A percentile compares a stretch with the other conserved stretches of the same genome.
phyloP scores from a whole-genome alignment of 2,113 vertebrate species.

The Origma solitaria region DNA sequence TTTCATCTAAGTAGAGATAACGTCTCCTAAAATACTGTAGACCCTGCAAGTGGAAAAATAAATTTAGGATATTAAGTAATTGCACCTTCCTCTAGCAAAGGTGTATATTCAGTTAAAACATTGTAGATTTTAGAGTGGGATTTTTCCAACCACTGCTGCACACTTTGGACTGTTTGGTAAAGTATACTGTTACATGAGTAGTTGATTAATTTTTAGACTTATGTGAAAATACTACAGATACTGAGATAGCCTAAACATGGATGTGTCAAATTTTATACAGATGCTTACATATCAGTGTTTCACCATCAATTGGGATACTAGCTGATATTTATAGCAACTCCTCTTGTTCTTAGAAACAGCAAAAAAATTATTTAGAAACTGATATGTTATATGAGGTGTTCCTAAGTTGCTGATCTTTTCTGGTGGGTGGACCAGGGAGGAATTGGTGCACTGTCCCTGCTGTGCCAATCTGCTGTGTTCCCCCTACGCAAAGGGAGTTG shows the following conservation, averaged over 20 bases:
- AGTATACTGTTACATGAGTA: background rate
- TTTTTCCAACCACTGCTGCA: background rate
- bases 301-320: background rate
- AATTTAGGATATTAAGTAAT: background rate
- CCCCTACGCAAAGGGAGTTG: rapidly evolving
- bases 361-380: background rate
- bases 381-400: background rate
- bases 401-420: background rate
- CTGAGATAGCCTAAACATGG: background rate
- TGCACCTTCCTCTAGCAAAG: background rate
- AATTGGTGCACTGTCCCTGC: background rate
- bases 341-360: background rate
- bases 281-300: background rate
- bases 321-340: background rate
- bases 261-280: background rate
- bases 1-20: background rate
- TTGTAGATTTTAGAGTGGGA: background rate
- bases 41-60: background rate
- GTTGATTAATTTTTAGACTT: background rate
- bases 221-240: background rate
- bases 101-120: background rate
- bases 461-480: rapidly evolving
- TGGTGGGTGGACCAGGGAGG: background rate
- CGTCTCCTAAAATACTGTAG: background rate
- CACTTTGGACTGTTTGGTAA: background rate